Percentiles rank a stretch among this genome's conserved stretches.
These are phyloP conservation scores for Liolophura sinensis DNA, from an alignment of 1,140 invertebrate genomes.

Conservation along the genomic window DNA sequence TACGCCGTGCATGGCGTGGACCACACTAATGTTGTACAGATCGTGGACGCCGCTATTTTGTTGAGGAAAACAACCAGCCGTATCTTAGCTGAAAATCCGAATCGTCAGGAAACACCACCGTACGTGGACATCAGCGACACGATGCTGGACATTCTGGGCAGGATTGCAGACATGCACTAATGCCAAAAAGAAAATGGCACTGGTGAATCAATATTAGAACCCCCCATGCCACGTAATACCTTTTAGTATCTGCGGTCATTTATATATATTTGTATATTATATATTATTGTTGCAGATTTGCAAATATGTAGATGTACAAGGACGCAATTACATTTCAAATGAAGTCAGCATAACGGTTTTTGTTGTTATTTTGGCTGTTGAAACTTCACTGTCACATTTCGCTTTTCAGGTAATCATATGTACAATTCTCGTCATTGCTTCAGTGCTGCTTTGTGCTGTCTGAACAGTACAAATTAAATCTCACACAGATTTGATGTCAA, in stretches of 20 bases:
- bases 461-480: neutral
- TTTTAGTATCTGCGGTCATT: neutral
- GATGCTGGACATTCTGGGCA: conserved; percentile 40
- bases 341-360: neutral
- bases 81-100: conserved; percentile 21
- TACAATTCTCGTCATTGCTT: neutral
- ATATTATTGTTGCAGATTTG: neutral
- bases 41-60: conserved; percentile 37
- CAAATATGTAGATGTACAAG: neutral
- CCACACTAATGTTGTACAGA: conserved; percentile 35
- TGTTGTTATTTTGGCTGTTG: neutral
- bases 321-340: neutral
- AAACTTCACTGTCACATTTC: neutral
- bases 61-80: conserved; percentile 34
- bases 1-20: conserved; percentile 23
- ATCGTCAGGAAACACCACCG: conserved; percentile 25
- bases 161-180: conserved; percentile 38
- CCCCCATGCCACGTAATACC: neutral
- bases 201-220: too few species aligned
- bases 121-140: conserved; percentile 36
- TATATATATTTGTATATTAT: neutral
- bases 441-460: neutral
- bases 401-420: neutral
- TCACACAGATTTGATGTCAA: neutral
- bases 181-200: too few species aligned